Conservation (phyloP, 2,113 vertebrate genomes). For the Ailurus styani region DNA sequence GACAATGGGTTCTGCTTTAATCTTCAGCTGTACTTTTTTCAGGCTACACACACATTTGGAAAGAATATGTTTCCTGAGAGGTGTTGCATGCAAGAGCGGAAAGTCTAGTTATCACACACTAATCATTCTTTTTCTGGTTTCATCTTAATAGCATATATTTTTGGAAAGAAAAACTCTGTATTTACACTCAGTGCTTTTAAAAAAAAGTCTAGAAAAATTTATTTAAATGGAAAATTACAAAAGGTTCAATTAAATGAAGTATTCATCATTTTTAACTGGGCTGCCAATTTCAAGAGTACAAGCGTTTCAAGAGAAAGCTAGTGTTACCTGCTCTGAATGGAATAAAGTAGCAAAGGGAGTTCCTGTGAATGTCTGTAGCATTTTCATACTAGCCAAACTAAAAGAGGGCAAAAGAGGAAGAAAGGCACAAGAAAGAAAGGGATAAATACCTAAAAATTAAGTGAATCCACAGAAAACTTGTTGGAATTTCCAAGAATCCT, state of each 20-base stretch:
- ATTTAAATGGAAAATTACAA: constrained; percentile 34
- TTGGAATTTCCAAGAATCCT: neutral
- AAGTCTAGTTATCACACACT: neutral
- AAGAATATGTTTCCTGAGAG: neutral
- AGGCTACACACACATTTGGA: neutral
- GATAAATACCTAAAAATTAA: neutral
- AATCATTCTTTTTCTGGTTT: neutral
- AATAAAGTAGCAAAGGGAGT: neutral
- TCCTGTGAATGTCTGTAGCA: neutral
- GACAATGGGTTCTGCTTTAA: neutral
- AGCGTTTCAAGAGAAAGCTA: neutral
- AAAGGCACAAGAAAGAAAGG: neutral
- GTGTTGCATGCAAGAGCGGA: neutral
- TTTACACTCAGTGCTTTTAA: neutral
- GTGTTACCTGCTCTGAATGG: neutral
- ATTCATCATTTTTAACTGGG: neutral
- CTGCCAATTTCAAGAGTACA: neutral
- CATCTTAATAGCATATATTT: neutral
- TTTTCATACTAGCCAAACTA: neutral
- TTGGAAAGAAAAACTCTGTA: constrained; percentile 18
- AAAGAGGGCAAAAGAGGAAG: neutral
- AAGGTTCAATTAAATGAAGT: neutral
- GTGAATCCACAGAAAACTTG: neutral
- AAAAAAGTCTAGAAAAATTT: neutral
- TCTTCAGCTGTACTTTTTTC: neutral